These are phyloP conservation scores for Petrophora chlorosata DNA, from an alignment of 2,888 invertebrate genomes.

Conservation along the genomic window DNA sequence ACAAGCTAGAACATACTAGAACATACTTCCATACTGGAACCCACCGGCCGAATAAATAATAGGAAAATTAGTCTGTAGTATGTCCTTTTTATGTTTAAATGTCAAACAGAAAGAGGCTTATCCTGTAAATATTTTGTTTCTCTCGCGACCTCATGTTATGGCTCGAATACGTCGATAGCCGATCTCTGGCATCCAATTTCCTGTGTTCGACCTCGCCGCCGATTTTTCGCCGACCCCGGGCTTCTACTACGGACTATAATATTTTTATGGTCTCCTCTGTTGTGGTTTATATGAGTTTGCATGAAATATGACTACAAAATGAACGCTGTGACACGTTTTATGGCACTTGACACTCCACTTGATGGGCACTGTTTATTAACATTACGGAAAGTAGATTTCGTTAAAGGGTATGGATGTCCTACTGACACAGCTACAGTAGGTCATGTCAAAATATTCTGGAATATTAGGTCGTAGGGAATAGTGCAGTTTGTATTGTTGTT, in stretches of 20 bases:
- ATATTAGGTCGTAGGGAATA: too few relatives aligned
- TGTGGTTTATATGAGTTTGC: slow-evolving; percentile 22
- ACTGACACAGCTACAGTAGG: too few relatives aligned
- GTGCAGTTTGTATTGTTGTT: too few relatives aligned
- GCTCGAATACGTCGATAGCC: slow-evolving; percentile 10
- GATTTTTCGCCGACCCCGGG: slow-evolving; percentile 15
- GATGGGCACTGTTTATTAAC: slow-evolving; percentile 10
- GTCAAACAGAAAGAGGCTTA: not conserved
- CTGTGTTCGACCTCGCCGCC: slow-evolving; percentile 16
- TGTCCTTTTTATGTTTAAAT: too few relatives aligned
- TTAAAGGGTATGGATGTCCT: too few relatives aligned
- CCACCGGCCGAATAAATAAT: too few relatives aligned
- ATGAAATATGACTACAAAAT: slow-evolving; percentile 20
- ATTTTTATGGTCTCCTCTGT: slow-evolving; percentile 19
- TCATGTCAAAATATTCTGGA: too few relatives aligned
- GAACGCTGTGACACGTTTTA: slow-evolving; percentile 16
- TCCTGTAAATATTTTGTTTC: slow-evolving; percentile 7
- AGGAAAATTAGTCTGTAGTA: too few relatives aligned
- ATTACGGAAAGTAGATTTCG: too few relatives aligned
- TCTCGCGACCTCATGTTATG: not conserved
- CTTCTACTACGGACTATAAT: slow-evolving; percentile 17
- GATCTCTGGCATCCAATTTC: slow-evolving; percentile 26
- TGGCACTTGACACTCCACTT: slow-evolving; percentile 13
- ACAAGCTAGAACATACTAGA: too few relatives aligned
- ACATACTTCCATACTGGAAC: too few relatives aligned